These are phyloP conservation scores for Chloroceryle aenea DNA, from an alignment of 2,113 vertebrate species.

Conservation along the genomic window DNA sequence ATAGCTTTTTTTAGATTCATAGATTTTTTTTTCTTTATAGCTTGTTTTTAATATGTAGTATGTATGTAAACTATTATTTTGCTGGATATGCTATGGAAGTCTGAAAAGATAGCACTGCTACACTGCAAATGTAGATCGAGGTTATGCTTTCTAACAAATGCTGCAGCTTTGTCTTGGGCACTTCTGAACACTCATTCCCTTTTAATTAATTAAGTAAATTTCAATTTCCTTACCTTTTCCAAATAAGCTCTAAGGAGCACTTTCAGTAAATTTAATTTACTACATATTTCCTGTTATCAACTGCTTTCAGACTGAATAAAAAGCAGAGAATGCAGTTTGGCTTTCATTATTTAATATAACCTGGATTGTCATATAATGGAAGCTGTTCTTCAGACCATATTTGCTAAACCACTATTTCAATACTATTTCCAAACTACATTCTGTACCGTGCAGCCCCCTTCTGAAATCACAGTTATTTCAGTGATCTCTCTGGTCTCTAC, in stretches of 20 bases:
- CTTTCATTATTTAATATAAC: constrained; percentile 5
- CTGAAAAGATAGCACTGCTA: neutral
- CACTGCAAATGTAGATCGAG: neutral
- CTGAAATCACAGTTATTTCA: neutral
- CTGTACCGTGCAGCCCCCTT: neutral
- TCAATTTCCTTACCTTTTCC: constrained; percentile 29
- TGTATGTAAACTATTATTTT: neutral
- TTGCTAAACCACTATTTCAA: neutral
- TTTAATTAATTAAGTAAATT: constrained; percentile 17
- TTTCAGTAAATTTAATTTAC: constrained; percentile 14
- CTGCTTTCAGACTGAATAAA: neutral
- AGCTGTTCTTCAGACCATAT: neutral
- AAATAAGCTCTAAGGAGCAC: neutral
- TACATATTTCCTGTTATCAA: neutral
- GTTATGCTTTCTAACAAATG: neutral
- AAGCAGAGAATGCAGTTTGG: neutral
- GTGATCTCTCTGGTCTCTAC: neutral
- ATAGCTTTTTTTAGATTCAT: neutral
- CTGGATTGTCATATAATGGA: neutral
- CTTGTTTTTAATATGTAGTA: neutral
- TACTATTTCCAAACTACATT: neutral
- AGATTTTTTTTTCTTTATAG: neutral
- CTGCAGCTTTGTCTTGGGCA: neutral
- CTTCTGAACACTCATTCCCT: neutral
- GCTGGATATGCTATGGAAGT: neutral